Percentiles rank a stretch among this genome's conserved stretches.
phyloP scores from a whole-genome alignment of 2,113 vertebrate species.

The Grallaria varia region DNA sequence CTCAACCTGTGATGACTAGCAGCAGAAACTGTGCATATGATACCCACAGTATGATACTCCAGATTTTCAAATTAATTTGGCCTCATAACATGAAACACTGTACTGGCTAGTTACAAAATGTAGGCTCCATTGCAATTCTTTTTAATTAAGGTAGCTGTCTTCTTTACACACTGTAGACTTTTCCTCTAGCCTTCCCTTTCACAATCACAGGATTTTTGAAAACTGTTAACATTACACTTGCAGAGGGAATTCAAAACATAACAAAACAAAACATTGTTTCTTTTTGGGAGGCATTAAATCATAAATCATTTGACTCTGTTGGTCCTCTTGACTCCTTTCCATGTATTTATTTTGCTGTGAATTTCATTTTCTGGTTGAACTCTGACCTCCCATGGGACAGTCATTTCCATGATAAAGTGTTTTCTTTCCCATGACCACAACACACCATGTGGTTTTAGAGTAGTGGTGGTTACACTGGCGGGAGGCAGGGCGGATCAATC shows the following conservation, averaged over 20 bases:
- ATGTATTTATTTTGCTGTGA: neutral
- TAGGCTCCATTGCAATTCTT: neutral
- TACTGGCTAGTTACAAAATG: neutral
- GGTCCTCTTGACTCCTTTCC: neutral
- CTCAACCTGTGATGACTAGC: neutral
- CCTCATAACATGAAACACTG: neutral
- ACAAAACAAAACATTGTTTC: neutral
- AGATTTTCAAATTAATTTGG: neutral
- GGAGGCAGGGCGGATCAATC: neutral
- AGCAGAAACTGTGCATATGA: neutral
- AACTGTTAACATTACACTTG: neutral
- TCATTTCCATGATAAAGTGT: constrained; percentile 45
- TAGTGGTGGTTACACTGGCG: neutral
- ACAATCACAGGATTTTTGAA: neutral
- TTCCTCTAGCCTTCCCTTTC: neutral
- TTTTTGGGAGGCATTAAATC: neutral
- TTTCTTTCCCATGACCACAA: constrained; percentile 59
- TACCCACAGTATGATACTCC: neutral
- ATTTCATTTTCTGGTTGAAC: constrained; percentile 51
- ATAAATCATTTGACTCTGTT: neutral
- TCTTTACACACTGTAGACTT: neutral
- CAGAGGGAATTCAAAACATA: neutral
- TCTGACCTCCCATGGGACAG: constrained; percentile 15
- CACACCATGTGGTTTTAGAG: constrained; percentile 27
- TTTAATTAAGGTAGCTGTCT: neutral